Percentiles rank a stretch among this genome's conserved stretches.
phyloP scores from a whole-genome alignment of 1,140 invertebrate genomes.

The Chrysomallon squamiferum region DNA sequence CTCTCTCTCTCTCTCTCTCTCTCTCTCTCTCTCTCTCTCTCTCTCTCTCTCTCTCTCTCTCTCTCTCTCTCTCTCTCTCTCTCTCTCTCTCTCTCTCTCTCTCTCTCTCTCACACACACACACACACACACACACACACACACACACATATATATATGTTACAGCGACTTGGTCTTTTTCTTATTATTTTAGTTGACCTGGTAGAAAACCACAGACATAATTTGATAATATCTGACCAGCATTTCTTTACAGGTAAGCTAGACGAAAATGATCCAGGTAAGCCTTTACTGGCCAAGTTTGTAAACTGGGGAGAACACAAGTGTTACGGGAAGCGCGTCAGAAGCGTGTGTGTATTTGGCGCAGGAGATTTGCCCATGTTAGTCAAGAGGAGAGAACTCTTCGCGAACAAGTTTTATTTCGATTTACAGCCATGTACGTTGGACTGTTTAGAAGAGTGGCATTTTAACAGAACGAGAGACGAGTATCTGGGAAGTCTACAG shows the following conservation, averaged over 20 bases:
- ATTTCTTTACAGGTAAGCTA: slow-evolving; percentile 31
- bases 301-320: slow-evolving; percentile 28
- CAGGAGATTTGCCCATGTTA: slow-evolving; percentile 42
- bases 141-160: too few species aligned
- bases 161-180: too few species aligned
- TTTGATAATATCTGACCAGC: too few species aligned
- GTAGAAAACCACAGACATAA: too few species aligned
- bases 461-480: slow-evolving; percentile 28
- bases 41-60: too few species aligned
- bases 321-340: slow-evolving; percentile 46
- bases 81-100: too few species aligned
- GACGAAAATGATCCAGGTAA: slow-evolving; percentile 26
- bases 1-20: too few species aligned
- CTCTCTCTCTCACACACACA: too few species aligned
- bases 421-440: slow-evolving; percentile 48
- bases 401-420: slow-evolving; percentile 53
- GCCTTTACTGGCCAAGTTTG: slow-evolving; percentile 30
- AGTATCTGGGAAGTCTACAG: slow-evolving; percentile 4
- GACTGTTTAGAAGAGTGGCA: slow-evolving; percentile 58
- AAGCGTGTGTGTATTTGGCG: slow-evolving; percentile 51
- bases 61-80: too few species aligned
- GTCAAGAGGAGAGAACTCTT: slow-evolving; percentile 42
- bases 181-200: too few species aligned
- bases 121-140: too few species aligned
- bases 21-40: too few species aligned